Evolutionary conservation across 2,113 vertebrate genomes (phyloP), one percentile per base, ranked within the genome.

Genomic region (Rhinolophus sinicus): DNA sequence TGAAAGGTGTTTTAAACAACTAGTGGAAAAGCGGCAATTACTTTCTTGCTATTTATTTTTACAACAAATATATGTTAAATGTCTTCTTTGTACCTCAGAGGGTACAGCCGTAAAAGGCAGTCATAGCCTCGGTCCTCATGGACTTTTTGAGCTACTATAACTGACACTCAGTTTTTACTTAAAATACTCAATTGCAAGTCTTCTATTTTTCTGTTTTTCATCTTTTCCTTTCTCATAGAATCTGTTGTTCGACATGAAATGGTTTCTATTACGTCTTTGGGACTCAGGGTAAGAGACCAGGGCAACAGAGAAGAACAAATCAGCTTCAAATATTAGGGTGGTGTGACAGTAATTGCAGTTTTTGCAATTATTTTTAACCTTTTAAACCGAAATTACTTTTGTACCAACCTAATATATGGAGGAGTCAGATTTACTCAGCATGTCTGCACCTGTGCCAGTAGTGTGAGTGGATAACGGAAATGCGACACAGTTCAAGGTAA

Each of bases 381-480:
- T 44, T 44, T 44, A 44, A 44, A 44, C 40, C 40, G 40, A 44
- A 44, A 44, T 44, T 44, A 44, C 40, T 44, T 44, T 44, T 44
- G 5, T 6, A 44, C 6, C 4, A 44, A 6, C 40, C 40, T 35
- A 5, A 19, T 12, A 13, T 3, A 5, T 1, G 38, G 60, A 35
- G 38, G 38, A 26, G 1, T 60, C 7, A 16, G 33, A 30, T 19
- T 67, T 11, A 1, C 16, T 4, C 12, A 15, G 21, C 24, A 1
- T 6, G 7, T 52, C 47, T 26, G 16, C 10, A 11, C 0, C 50
- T 28, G 12, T 30, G 22, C n/a, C 28, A 0, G 6, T 15, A 1
- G 10, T 8, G 15, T 6, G 0, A 8, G 11, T 35, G 13, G 65
- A 14, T n/a, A 18, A 16, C 13, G 5, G 33, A 30, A 12, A 11